Evolutionary conservation across 23 tunicate genomes (phyloP).

Genomic region (Ascidia mentula): DNA sequence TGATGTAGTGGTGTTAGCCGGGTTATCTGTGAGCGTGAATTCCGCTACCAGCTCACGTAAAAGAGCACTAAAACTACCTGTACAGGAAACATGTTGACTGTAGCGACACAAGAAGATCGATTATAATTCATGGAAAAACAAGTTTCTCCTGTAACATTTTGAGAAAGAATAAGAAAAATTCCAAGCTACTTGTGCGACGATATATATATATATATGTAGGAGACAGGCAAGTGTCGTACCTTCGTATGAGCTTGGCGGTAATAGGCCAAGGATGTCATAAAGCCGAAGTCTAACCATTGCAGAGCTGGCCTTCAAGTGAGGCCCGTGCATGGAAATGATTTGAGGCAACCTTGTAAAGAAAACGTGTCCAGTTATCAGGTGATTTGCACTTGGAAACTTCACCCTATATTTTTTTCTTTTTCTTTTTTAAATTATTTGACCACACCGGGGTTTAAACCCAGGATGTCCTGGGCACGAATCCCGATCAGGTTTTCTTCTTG

Average conservation of each 20-base stretch:
- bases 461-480: too few species aligned
- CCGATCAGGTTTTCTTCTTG: too few species aligned
- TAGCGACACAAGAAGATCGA: too few species aligned
- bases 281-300: conserved; percentile 87
- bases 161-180: too few species aligned
- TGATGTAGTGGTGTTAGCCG: conserved; percentile 83
- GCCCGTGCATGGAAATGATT: conserved; percentile 73
- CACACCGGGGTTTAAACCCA: too few species aligned
- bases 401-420: too few species aligned
- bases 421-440: too few species aligned
- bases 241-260: conserved; percentile 83
- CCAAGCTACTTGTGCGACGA: too few species aligned
- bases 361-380: background rate
- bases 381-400: background rate
- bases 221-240: too few species aligned
- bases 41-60: conserved; percentile 91
- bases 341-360: conserved; percentile 47
- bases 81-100: background rate
- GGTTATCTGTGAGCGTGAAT: conserved; percentile 92
- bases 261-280: conserved; percentile 85
- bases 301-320: conserved; percentile 82
- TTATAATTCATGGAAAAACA: too few species aligned
- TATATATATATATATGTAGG: too few species aligned
- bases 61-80: conserved; percentile 84
- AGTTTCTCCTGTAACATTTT: too few species aligned